phyloP scores from a whole-genome alignment of 2,888 invertebrate genomes.

The Lymantria dispar region DNA sequence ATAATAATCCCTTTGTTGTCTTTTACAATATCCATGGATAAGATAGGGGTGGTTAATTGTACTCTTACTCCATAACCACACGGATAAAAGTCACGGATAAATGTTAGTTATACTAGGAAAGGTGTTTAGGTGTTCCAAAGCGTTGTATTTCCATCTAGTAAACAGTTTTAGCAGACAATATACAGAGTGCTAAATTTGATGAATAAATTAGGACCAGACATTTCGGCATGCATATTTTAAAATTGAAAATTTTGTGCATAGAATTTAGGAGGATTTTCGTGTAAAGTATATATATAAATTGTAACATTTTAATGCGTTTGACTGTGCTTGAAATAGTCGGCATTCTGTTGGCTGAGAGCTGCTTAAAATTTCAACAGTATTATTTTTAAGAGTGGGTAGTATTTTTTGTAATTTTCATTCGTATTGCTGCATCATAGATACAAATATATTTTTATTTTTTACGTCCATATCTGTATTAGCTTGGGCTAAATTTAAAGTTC shows the following conservation, averaged over 20 bases:
- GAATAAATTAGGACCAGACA: conserved; percentile 23
- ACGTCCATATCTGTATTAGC: too few relatives aligned
- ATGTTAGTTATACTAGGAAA: too few relatives aligned
- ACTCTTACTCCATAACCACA: too few relatives aligned
- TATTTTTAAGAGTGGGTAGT: neutral
- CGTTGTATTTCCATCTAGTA: neutral
- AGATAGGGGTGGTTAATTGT: too few relatives aligned
- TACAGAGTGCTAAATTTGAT: conserved; percentile 4
- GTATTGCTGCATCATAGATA: neutral
- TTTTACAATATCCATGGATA: too few relatives aligned
- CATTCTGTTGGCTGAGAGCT: neutral
- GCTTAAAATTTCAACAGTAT: neutral
- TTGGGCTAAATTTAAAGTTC: too few relatives aligned
- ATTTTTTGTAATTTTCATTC: neutral
- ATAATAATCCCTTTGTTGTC: too few relatives aligned
- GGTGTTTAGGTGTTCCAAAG: too few relatives aligned
- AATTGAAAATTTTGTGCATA: conserved; percentile 13
- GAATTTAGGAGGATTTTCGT: conserved; percentile 10
- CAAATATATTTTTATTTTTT: too few relatives aligned
- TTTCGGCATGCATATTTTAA: conserved; percentile 30
- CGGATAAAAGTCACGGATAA: too few relatives aligned
- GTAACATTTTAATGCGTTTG: neutral
- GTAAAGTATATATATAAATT: conserved; percentile 15
- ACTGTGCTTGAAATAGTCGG: neutral
- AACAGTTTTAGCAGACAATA: neutral